Percentiles rank a stretch among this genome's conserved stretches.
phyloP scores from a whole-genome alignment of 1,140 invertebrate genomes.

The Bilobella aurantiaca region DNA sequence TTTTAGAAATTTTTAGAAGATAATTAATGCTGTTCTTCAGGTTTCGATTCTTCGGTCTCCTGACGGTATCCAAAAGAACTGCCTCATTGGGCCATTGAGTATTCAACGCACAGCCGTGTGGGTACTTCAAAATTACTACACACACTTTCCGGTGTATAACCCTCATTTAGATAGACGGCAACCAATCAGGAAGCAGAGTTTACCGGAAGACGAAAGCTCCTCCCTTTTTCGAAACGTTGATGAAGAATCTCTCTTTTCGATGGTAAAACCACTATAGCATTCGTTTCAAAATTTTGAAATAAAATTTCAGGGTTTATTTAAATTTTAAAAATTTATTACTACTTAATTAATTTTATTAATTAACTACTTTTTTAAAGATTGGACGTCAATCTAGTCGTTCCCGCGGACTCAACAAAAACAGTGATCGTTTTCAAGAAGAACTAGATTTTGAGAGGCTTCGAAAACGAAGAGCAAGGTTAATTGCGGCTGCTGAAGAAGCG shows the following conservation, averaged over 20 bases:
- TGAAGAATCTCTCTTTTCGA: no score
- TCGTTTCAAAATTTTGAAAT: no score
- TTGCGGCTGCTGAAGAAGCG: conserved; percentile 89
- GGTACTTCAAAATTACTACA: conserved; percentile 89
- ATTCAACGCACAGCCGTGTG: conserved; percentile 90
- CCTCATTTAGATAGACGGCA: conserved; percentile 86
- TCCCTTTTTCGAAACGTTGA: no score
- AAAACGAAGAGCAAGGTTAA: conserved; percentile 75
- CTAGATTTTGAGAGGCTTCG: conserved; percentile 90
- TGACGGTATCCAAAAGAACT: conserved; percentile 62
- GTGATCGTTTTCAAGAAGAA: conserved; percentile 94
- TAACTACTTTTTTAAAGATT: conserved; percentile 13
- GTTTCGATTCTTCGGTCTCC: conserved; percentile 70
- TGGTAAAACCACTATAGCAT: no score
- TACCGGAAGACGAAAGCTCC: neutral
- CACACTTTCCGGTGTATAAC: conserved; percentile 92
- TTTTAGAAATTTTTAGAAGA: no score
- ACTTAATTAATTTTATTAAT: neutral
- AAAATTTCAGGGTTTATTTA: no score
- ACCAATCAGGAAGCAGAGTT: conserved; percentile 46
- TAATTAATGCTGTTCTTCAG: no score
- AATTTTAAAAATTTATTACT: neutral
- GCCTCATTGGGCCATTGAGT: conserved; percentile 79
- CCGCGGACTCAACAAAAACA: conserved; percentile 79
- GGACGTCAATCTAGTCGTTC: conserved; percentile 40